Conservation (phyloP, 2,888 invertebrate species). For the Conops quadrifasciatus region DNA sequence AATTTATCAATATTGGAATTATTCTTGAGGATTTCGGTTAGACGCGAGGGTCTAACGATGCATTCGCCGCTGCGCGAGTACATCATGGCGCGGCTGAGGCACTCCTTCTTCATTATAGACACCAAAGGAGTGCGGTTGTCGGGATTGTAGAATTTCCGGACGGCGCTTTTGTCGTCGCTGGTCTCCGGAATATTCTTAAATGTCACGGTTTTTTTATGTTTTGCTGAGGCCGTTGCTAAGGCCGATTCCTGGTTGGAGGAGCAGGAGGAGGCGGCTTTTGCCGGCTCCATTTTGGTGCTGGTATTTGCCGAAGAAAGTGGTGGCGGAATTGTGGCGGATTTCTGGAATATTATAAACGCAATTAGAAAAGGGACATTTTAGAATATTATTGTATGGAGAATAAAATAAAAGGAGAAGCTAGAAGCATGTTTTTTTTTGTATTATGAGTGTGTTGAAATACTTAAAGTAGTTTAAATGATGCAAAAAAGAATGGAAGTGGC, state of each 20-base stretch:
- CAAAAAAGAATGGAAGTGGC: not conserved
- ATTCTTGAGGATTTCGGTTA: slow-evolving; percentile 72
- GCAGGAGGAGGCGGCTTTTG: slow-evolving; percentile 33
- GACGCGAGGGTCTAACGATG: slow-evolving; percentile 71
- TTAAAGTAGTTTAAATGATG: not conserved
- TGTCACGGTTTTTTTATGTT: slow-evolving; percentile 71
- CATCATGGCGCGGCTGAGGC: slow-evolving; percentile 68
- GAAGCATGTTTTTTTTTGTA: not conserved
- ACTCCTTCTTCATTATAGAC: slow-evolving; percentile 73
- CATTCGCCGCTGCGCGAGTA: slow-evolving; percentile 69
- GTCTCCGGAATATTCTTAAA: slow-evolving; percentile 72
- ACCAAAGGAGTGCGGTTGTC: slow-evolving; percentile 71
- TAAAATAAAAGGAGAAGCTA: too few species aligned
- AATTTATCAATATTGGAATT: slow-evolving; percentile 67
- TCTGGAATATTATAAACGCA: slow-evolving; percentile 13
- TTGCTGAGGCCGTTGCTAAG: slow-evolving; percentile 39
- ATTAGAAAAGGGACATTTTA: not conserved
- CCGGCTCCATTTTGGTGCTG: slow-evolving; percentile 29
- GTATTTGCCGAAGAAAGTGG: slow-evolving; percentile 24
- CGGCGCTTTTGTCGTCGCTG: slow-evolving; percentile 70
- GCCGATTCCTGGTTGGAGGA: slow-evolving; percentile 27
- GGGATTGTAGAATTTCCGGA: slow-evolving; percentile 70
- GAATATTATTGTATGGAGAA: not conserved
- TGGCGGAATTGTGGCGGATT: not conserved
- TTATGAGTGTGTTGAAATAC: too few species aligned